Base-by-base conservation (phyloP, 2,797 vertebrate species). In the Notolepis coatsorum region DNA sequence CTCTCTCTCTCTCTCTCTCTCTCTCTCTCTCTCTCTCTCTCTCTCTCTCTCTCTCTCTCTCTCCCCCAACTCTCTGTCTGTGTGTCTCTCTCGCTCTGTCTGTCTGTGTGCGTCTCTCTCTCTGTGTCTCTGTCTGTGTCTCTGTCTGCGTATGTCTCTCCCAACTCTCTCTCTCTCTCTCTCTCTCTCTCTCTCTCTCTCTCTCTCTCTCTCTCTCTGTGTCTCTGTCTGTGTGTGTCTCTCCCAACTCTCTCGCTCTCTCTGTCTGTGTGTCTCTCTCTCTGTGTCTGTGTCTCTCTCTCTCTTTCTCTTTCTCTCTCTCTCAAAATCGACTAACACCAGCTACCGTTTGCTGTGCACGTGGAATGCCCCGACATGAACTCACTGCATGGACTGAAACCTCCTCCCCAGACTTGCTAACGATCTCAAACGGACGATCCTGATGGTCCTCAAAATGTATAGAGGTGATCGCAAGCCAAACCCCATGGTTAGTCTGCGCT, bases 311-410 rank as follows among this genome's bases (percentile, higher is more conserved):
- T 62, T 30, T n/a, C n/a, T n/a, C n/a, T n/a, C 31, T 60, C 48
- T 56, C 69, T 69, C 46, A 31, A 17, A 73, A 72, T 59, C 55
- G 33, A 72, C 82, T 84, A 89, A 88, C 73, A 60, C 53, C 69
- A 63, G 65, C 79, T 65, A 24, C 61, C 48, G 18, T 53, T 57
- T 64, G 59, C 61, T 31, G 20, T 57, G 58, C 41, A 61, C 27
- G 3, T 10, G 43, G 51, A 75, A 67, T 68, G 68, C 24, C 23
- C 38, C 33, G 0, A 17, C 46, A 68, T 15, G 1, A n/a, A 39
- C 35, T 51, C 13, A 12, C 68, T 70, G 71, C 82, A 82, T 81
- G 75, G 27, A 61, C 57, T 54, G 41, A 69, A 58, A 15, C 24
- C 49, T 45, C 31, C 31, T 17, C 53, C n/a, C 20, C 17, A 33